These are phyloP conservation scores for Aspiorhynchus laticeps DNA, from an alignment of 2,113 vertebrate species.

Conservation along the genomic window DNA sequence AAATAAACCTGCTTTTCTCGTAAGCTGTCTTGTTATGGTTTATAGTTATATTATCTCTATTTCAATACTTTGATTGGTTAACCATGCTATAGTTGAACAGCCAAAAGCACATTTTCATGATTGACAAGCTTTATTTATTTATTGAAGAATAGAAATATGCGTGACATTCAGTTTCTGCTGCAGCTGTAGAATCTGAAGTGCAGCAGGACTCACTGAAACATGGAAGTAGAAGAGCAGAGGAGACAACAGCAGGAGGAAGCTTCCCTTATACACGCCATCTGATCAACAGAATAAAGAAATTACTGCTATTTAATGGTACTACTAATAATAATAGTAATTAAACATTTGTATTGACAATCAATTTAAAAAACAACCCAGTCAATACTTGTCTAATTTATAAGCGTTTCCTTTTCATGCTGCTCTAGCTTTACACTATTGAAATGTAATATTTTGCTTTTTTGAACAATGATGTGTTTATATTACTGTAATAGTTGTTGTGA, in stretches of 20 bases:
- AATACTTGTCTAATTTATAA: background rate
- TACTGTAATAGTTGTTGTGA: background rate
- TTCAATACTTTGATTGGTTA: no score
- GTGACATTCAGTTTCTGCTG: background rate
- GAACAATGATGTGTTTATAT: no score
- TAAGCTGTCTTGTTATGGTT: no score
- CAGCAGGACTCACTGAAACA: background rate
- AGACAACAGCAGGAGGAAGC: background rate
- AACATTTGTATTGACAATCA: background rate
- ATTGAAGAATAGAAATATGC: background rate
- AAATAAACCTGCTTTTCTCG: no score
- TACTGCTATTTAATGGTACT: background rate
- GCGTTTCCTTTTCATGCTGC: background rate
- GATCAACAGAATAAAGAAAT: background rate
- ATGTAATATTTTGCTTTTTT: background rate
- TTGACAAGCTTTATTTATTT: no score
- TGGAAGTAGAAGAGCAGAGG: slow-evolving; percentile 13
- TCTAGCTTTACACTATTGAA: background rate
- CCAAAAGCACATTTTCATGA: no score
- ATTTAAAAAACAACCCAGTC: background rate
- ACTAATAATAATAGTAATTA: background rate
- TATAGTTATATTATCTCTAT: no score
- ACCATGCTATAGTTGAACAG: no score
- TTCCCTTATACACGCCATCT: background rate
- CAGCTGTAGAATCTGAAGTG: background rate